Percentiles rank a stretch among this genome's conserved stretches.
phyloP scores from a whole-genome alignment of 2,888 invertebrate genomes.

The Mechanitis mazaeus region DNA sequence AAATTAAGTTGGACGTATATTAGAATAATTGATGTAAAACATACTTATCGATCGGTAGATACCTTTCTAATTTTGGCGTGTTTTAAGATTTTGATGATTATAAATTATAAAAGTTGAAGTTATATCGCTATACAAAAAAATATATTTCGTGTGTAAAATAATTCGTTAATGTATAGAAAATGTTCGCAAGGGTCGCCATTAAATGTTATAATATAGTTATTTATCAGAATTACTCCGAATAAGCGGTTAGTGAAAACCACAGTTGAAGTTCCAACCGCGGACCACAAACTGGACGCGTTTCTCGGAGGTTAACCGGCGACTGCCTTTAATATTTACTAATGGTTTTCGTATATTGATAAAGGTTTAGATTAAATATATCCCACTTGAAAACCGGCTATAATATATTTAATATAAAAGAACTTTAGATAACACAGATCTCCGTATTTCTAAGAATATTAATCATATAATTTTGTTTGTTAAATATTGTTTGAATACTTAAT shows the following conservation, averaged over 20 bases:
- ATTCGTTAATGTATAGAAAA: no score
- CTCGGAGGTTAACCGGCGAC: conserved; percentile 37
- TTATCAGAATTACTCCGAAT: conserved; percentile 5
- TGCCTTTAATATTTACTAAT: conserved; percentile 37
- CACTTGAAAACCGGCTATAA: no score
- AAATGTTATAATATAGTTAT: conserved; percentile 7
- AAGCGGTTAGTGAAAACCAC: conserved; percentile 27
- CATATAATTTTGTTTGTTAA: no score
- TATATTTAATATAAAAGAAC: no score
- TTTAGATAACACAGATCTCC: no score
- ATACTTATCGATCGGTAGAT: conserved; percentile 9
- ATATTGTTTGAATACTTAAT: no score
- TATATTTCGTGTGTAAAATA: not conserved
- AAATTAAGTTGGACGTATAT: conserved; percentile 24
- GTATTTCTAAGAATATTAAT: no score
- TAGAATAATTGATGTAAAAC: conserved; percentile 16
- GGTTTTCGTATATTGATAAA: not conserved
- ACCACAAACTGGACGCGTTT: conserved; percentile 40
- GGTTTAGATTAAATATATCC: not conserved
- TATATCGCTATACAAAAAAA: not conserved
- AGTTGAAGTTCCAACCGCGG: conserved; percentile 37
- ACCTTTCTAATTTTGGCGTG: conserved; percentile 6
- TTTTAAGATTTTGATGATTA: conserved; percentile 1
- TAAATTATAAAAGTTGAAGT: no score
- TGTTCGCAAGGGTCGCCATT: not conserved